These are phyloP conservation scores for Hyalella azteca DNA, from an alignment of 2,888 invertebrate species.

Conservation along the genomic window DNA sequence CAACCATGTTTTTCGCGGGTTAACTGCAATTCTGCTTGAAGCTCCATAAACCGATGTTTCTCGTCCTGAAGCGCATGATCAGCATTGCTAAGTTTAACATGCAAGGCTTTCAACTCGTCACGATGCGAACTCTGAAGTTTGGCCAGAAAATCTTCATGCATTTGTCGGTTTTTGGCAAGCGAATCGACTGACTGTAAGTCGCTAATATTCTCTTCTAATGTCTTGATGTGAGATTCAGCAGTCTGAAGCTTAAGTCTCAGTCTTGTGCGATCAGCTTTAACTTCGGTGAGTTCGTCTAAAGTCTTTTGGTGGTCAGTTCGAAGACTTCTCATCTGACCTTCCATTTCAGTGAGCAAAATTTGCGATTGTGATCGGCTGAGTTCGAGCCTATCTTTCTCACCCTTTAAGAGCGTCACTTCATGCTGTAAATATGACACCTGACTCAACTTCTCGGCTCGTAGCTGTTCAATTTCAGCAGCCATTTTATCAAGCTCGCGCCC, in stretches of 20 bases:
- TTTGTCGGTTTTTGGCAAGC: conserved; percentile 44
- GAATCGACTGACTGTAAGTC: conserved; percentile 47
- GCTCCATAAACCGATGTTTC: conserved; percentile 41
- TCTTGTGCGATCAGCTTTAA: conserved; percentile 44
- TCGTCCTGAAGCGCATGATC: conserved; percentile 33
- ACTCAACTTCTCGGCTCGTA: conserved; percentile 41
- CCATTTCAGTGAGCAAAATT: conserved; percentile 44
- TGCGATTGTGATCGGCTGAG: conserved; percentile 43
- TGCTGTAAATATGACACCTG: conserved; percentile 44
- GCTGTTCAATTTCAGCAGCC: conserved; percentile 41
- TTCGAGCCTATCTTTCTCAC: conserved; percentile 45
- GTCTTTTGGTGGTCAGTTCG: conserved; percentile 42
- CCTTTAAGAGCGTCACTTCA: conserved; percentile 45
- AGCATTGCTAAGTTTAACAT: conserved; percentile 37
- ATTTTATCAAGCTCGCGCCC: conserved; percentile 52
- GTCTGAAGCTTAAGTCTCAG: conserved; percentile 46
- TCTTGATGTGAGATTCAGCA: conserved; percentile 48
- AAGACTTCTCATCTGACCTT: conserved; percentile 40
- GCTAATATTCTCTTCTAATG: conserved; percentile 48
- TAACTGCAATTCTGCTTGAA: conserved; percentile 46
- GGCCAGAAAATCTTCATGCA: conserved; percentile 51
- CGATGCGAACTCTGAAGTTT: conserved; percentile 47
- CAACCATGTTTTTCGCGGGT: conserved; percentile 38
- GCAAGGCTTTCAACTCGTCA: conserved; percentile 41
- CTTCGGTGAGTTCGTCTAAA: conserved; percentile 28